Evolutionary conservation across 2,797 vertebrate species (phyloP).

Genomic region (Channallabes apus): DNA sequence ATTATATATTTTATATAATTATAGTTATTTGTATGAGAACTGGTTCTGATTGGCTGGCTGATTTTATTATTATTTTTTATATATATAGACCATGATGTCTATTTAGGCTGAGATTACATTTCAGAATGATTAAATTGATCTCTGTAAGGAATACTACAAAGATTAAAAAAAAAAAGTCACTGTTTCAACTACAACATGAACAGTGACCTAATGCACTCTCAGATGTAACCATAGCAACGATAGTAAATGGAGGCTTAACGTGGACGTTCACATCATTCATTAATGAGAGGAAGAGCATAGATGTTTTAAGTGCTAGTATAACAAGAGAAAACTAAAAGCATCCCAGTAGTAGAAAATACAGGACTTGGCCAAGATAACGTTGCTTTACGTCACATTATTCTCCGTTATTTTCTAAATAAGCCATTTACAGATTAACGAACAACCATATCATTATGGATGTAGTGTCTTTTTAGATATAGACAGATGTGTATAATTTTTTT

Average conservation of each 20-base stretch:
- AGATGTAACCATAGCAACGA: conserved; percentile 13
- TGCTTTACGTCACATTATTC: neutral
- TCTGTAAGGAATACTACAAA: neutral
- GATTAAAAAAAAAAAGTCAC: neutral
- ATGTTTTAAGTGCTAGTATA: neutral
- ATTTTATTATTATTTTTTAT: neutral
- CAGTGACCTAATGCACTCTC: neutral
- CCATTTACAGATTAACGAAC: neutral
- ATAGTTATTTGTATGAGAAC: neutral
- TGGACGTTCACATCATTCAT: neutral
- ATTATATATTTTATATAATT: too few relatives aligned
- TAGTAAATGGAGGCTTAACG: neutral
- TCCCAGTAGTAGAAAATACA: neutral
- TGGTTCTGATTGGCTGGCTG: neutral
- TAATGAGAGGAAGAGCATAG: neutral
- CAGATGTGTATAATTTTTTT: neutral
- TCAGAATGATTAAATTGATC: neutral
- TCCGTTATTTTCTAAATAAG: neutral
- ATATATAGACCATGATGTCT: neutral
- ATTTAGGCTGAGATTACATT: neutral
- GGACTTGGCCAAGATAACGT: neutral
- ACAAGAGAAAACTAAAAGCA: neutral
- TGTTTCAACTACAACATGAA: neutral
- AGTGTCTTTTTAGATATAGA: neutral
- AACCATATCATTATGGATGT: neutral